A percentile compares a stretch with the other conserved stretches of the same genome.
These are phyloP conservation scores for Busseola fusca DNA, from an alignment of 2,888 invertebrate genomes.

Conservation along the genomic window DNA sequence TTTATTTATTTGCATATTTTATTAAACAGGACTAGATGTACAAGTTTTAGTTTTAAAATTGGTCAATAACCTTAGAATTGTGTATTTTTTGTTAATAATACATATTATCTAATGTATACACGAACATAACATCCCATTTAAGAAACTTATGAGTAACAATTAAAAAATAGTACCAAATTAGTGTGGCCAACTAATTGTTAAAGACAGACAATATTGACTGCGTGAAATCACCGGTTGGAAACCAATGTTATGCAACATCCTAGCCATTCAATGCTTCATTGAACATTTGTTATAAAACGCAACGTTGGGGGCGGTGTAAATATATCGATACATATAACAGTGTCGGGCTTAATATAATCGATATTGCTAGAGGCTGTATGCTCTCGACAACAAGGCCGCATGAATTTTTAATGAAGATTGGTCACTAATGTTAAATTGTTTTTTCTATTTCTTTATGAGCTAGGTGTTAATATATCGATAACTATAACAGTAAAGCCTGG, in stretches of 20 bases:
- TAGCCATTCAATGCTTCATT: conserved; percentile 44
- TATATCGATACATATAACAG: conserved; percentile 10
- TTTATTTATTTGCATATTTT: conserved; percentile 51
- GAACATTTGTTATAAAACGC: conserved; percentile 42
- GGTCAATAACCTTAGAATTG: conserved; percentile 7
- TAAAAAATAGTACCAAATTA: conserved; percentile 24
- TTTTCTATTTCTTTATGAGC: not conserved
- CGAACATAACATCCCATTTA: not conserved
- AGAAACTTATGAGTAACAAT: not conserved
- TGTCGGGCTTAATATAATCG: conserved; percentile 10
- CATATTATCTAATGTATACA: not conserved
- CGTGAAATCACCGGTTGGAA: conserved; percentile 54
- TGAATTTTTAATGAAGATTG: conserved; percentile 11
- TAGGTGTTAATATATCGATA: too few relatives aligned
- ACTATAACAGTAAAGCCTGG: not conserved
- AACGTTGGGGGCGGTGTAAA: conserved; percentile 20
- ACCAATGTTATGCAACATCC: conserved; percentile 58
- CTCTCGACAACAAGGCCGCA: conserved; percentile 12
- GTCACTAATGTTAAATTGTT: not conserved
- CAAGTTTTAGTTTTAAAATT: conserved; percentile 15
- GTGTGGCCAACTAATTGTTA: conserved; percentile 40
- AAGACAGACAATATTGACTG: conserved; percentile 32
- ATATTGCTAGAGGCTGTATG: conserved; percentile 16
- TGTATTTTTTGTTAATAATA: not conserved
- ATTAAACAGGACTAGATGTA: conserved; percentile 25